These are phyloP conservation scores for Rutpela maculata DNA, from an alignment of 2,888 invertebrate genomes.

Conservation along the genomic window DNA sequence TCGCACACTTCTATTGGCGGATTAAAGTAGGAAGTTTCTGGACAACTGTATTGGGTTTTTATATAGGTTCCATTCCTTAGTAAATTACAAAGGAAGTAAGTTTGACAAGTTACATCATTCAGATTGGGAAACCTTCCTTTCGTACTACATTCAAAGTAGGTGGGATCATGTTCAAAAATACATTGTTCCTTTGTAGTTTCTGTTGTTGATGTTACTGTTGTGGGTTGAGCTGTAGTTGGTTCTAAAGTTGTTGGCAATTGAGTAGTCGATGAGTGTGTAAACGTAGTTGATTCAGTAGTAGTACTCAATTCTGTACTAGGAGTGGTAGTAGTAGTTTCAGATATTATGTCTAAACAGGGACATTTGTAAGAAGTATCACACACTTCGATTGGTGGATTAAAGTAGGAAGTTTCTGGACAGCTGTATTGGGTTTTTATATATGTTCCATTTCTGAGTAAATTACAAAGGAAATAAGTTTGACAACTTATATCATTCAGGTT, in stretches of 20 bases:
- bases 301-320: slow-evolving; percentile 68
- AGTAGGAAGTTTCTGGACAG: slow-evolving; percentile 64
- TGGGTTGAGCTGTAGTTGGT: too few relatives aligned
- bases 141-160: too few relatives aligned
- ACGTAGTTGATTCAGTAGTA: slow-evolving; percentile 50
- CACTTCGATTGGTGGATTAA: slow-evolving; percentile 69
- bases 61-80: slow-evolving; percentile 62
- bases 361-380: slow-evolving; percentile 74
- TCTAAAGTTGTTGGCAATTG: too few relatives aligned
- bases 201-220: too few relatives aligned
- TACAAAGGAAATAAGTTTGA: too few relatives aligned
- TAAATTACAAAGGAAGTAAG: slow-evolving; percentile 59
- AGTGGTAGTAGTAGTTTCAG: background rate
- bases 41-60: slow-evolving; percentile 58
- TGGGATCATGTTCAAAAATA: too few relatives aligned
- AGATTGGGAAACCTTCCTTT: slow-evolving; percentile 58
- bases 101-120: slow-evolving; percentile 66
- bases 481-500: too few relatives aligned
- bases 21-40: slow-evolving; percentile 66
- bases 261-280: too few relatives aligned
- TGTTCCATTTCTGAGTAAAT: slow-evolving; percentile 54
- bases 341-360: slow-evolving; percentile 51
- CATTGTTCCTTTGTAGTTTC: too few relatives aligned
- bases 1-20: slow-evolving; percentile 71
- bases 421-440: slow-evolving; percentile 65